phyloP scores from a whole-genome alignment of 1,140 invertebrate species.

The Drosophila pruinosa region DNA sequence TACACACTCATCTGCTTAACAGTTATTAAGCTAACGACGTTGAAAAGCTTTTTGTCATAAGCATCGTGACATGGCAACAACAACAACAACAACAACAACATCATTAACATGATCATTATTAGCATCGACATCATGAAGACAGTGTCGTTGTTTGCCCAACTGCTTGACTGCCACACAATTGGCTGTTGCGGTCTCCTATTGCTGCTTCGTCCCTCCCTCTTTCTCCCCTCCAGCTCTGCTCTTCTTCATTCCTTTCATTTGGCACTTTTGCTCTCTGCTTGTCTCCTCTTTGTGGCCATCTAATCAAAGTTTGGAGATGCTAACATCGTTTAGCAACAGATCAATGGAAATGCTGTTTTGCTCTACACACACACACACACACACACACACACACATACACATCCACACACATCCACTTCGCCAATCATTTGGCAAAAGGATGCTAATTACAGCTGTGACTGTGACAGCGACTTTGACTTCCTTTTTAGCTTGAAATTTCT shows the following conservation, averaged over 20 bases:
- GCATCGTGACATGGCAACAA: conserved; percentile 28
- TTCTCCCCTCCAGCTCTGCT: neutral
- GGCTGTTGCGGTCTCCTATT: conserved; percentile 11
- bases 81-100: conserved; percentile 3
- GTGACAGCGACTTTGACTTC: neutral
- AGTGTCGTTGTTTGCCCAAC: conserved; percentile 19
- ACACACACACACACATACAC: neutral
- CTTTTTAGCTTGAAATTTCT: neutral
- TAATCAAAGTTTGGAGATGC: conserved; percentile 22
- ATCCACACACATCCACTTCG: neutral
- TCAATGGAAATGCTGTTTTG: conserved; percentile 10
- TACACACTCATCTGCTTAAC: conserved; percentile 54
- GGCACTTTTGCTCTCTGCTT: neutral
- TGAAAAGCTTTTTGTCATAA: conserved; percentile 70
- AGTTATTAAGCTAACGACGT: conserved; percentile 78
- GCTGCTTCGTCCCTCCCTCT: too few relatives aligned
- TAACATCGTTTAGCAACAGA: conserved; percentile 9
- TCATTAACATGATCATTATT: neutral
- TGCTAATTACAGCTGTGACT: conserved; percentile 2
- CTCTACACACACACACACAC: neutral
- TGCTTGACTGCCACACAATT: conserved; percentile 28
- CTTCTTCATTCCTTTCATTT: neutral
- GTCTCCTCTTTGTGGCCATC: conserved; percentile 15
- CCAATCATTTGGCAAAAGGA: neutral
- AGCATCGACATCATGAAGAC: neutral